phyloP scores from a whole-genome alignment of 2,888 invertebrate species.

The Entomobrya proxima region DNA sequence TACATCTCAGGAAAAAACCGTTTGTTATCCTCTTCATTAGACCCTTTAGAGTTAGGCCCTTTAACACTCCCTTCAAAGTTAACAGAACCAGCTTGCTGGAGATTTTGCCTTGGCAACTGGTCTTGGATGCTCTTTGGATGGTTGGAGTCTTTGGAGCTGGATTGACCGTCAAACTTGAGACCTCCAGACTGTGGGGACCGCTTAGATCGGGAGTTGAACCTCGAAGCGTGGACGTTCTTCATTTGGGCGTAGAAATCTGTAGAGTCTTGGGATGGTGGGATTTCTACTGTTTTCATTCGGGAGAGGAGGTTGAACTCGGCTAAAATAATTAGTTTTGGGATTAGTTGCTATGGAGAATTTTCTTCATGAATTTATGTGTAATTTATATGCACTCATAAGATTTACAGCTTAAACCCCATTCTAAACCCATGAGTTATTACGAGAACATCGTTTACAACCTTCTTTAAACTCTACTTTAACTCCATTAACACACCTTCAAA shows the following conservation, averaged over 20 bases:
- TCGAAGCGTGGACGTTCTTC: not conserved
- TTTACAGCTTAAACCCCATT: no score
- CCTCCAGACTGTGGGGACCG: no score
- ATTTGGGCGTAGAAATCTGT: not conserved
- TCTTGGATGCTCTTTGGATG: no score
- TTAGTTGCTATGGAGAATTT: not conserved
- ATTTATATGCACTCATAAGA: not conserved
- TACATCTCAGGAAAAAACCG: not conserved
- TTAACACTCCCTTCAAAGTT: no score
- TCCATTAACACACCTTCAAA: no score
- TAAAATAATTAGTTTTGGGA: not conserved
- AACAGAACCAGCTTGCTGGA: no score
- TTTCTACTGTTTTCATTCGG: not conserved
- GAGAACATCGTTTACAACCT: no score
- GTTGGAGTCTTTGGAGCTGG: no score
- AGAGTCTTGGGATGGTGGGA: not conserved
- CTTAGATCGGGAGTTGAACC: not conserved
- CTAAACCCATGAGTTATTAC: no score
- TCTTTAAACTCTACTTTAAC: no score
- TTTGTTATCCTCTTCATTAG: not conserved
- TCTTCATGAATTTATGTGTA: not conserved
- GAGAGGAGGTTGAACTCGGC: not conserved
- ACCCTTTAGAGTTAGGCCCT: not conserved
- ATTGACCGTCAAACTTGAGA: no score
- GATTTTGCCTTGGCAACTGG: no score